Evolutionary conservation across 2,113 vertebrate species (phyloP), one percentile per base, ranked within the genome.

Genomic region (Isichthys henryi): DNA sequence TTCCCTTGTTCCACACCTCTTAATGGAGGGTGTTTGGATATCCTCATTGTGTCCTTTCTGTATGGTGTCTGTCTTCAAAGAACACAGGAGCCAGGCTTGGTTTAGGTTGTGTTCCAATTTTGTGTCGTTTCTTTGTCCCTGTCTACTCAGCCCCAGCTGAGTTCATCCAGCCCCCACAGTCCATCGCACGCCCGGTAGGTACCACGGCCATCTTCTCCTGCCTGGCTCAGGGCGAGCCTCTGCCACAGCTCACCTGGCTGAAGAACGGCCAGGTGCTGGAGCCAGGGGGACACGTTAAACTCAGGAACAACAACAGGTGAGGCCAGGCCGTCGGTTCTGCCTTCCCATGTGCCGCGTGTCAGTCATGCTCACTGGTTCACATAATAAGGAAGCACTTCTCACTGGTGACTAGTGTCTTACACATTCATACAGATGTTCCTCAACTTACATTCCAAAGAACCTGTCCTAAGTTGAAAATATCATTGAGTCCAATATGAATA

Each of bases 271-370:
- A 97, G 93, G 96, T 99, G 87, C 94, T 99, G 92, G 97, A 98
- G 92, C 97, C 98, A 0, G 96, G 96, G 0, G 96, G 97, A 13
- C 98, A 99, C 10, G 96, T 99, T 91, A 97, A 97, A 92, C 96
- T 99, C 94, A 98, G 97, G 96, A 99, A 99, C 87, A 98, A 98
- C 95, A 99, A 99, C 96, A 99, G 98, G 98, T 98, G 80, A 35
- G 88, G 10, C 62, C 10, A 31, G 46, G 46, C 43, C 45, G 11
- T 6, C 15, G 5, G 6, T 21, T 21, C n/a, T 9, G 23, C 80
- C 9, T 84, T 48, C 80, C 39, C 19, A 43, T 46, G 23, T 21
- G 43, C 2, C 39, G 21, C 21, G 10, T 31, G n/a, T 53, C 3
- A 53, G 13, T 31, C n/a, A 11, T 70, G 62, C 62, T 70, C n/a